These are phyloP conservation scores for Microctonus aethiopoides DNA, from an alignment of 2,888 invertebrate genomes.

Conservation along the genomic window DNA sequence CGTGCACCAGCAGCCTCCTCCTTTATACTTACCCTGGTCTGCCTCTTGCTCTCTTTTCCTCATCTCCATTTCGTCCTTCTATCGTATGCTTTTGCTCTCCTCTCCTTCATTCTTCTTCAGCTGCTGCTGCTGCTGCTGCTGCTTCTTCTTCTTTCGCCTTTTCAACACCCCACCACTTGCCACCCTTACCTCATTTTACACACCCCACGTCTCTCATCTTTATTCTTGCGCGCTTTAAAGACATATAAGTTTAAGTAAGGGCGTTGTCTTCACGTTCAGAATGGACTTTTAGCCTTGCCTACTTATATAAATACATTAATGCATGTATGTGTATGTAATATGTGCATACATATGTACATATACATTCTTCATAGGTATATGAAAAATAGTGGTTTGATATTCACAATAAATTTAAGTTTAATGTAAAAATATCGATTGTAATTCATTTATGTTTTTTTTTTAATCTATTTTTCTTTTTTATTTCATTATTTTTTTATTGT, in stretches of 20 bases:
- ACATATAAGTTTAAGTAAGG: conserved; percentile 57
- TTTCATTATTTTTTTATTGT: neutral
- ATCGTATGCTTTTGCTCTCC: conserved; percentile 33
- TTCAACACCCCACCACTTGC: conserved; percentile 24
- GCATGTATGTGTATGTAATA: neutral
- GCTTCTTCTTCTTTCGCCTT: conserved; percentile 15
- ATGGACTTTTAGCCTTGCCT: conserved; percentile 37
- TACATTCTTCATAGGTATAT: neutral
- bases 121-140: conserved; percentile 32
- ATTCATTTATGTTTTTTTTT: neutral
- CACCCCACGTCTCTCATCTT: conserved; percentile 37
- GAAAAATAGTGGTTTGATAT: neutral
- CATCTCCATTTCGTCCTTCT: conserved; percentile 46
- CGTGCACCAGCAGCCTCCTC: conserved; percentile 1
- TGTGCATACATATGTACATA: neutral
- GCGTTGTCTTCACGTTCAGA: conserved; percentile 64
- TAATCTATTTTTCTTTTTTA: neutral
- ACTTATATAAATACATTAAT: conserved; percentile 9
- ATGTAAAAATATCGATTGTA: neutral
- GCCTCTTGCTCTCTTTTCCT: conserved; percentile 40
- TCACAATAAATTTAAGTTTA: too few species aligned
- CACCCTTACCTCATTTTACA: conserved; percentile 33
- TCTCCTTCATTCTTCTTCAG: conserved; percentile 34
- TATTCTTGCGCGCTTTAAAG: conserved; percentile 34
- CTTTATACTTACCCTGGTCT: neutral